A percentile compares a stretch with the other conserved stretches of the same genome.
These are phyloP conservation scores for Pachliopta kotzebuea DNA, from an alignment of 2,888 invertebrate species.

Conservation along the genomic window DNA sequence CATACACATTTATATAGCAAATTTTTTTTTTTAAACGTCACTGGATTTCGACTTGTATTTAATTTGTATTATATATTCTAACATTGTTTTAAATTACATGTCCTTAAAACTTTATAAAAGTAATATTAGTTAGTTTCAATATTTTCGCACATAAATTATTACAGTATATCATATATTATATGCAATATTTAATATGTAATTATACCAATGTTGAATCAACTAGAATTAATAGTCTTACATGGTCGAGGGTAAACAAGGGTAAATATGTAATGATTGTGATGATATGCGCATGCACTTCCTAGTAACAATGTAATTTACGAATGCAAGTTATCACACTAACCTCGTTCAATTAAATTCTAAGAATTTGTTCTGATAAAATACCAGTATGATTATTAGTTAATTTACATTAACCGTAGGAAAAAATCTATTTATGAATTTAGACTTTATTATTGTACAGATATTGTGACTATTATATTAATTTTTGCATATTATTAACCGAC, in stretches of 20 bases:
- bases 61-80: too few species aligned
- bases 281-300: conserved; percentile 1
- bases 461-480: too few species aligned
- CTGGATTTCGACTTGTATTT: too few species aligned
- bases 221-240: conserved; percentile 32
- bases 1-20: too few species aligned
- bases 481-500: too few species aligned
- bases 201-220: conserved; percentile 12
- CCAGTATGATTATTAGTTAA: conserved; percentile 1
- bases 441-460: too few species aligned
- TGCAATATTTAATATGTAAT: background rate
- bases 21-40: too few species aligned
- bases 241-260: conserved; percentile 39
- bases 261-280: background rate
- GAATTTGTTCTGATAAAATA: conserved; percentile 6
- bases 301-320: conserved; percentile 4
- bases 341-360: conserved; percentile 3
- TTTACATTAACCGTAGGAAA: background rate
- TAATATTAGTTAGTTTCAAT: background rate
- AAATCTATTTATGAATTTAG: background rate
- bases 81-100: too few species aligned
- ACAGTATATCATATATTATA: conserved; percentile 21
- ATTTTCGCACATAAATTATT: background rate
- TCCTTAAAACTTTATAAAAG: background rate
- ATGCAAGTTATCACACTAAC: conserved; percentile 1